Conservation (phyloP, 2,797 vertebrate species). For the Phataginus tetradactyla region DNA sequence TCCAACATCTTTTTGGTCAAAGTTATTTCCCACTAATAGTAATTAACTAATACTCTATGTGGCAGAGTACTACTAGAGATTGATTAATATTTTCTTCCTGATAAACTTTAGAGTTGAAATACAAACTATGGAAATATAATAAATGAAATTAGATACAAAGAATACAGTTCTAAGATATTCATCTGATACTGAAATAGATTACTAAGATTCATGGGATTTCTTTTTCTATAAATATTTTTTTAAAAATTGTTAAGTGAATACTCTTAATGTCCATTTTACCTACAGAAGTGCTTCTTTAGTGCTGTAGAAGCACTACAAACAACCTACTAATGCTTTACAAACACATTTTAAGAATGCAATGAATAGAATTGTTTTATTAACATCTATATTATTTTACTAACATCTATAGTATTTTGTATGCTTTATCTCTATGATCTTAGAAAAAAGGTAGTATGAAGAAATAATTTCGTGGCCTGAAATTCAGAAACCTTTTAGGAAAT, state of each 20-base stretch:
- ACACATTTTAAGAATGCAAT: not conserved
- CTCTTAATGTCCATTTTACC: not conserved
- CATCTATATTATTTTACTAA: not conserved
- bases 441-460: not conserved
- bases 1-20: not conserved
- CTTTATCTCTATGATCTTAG: not conserved
- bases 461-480: not conserved
- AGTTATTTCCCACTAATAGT: not conserved
- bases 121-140: not conserved
- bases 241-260: not conserved
- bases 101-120: not conserved
- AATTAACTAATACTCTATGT: conserved; percentile 1
- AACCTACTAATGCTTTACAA: not conserved
- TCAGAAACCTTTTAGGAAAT: not conserved
- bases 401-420: not conserved
- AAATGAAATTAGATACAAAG: not conserved
- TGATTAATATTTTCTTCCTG: not conserved
- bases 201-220: not conserved
- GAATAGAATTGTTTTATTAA: not conserved
- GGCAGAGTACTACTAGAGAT: not conserved
- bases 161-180: not conserved
- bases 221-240: not conserved
- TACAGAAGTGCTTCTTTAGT: not conserved
- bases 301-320: not conserved
- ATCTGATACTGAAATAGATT: not conserved